These are phyloP conservation scores for Protaetia brevitarsis DNA, from an alignment of 1,140 invertebrate species.

Conservation along the genomic window DNA sequence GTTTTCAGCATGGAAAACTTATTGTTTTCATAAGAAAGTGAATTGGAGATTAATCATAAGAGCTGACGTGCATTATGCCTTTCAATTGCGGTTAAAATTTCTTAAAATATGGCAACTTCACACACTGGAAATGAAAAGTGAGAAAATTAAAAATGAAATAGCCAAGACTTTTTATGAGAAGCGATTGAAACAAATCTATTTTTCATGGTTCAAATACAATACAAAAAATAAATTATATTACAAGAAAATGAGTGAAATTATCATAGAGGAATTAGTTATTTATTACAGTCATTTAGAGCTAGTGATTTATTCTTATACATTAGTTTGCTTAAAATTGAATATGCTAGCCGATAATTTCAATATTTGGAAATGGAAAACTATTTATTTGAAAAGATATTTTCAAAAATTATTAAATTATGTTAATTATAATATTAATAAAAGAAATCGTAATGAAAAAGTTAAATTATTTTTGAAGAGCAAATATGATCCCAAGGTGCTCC, in stretches of 20 bases:
- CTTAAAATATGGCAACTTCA: conserved; percentile 29
- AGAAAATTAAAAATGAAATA: conserved; percentile 23
- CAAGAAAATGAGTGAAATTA: not conserved
- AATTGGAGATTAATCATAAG: conserved; percentile 25
- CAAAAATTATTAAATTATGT: conserved; percentile 14
- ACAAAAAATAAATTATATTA: not conserved
- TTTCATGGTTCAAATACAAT: conserved; percentile 19
- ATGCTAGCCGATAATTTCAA: not conserved
- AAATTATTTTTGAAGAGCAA: conserved; percentile 12
- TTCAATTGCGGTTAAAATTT: conserved; percentile 22
- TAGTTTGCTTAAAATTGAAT: conserved; percentile 1
- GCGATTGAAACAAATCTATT: conserved; percentile 28
- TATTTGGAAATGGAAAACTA: not conserved
- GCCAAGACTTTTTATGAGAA: conserved; percentile 25
- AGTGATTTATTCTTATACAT: conserved; percentile 1
- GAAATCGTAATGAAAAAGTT: not conserved
- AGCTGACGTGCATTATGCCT: conserved; percentile 29
- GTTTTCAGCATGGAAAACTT: not conserved
- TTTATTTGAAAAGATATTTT: conserved; percentile 14
- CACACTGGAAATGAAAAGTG: conserved; percentile 19
- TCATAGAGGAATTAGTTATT: not conserved
- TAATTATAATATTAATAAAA: not conserved
- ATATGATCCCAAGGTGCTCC: not conserved
- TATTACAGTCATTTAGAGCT: not conserved
- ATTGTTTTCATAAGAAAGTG: conserved; percentile 10